phyloP scores from a whole-genome alignment of 1,140 invertebrate genomes.

The Nephila pilipes region DNA sequence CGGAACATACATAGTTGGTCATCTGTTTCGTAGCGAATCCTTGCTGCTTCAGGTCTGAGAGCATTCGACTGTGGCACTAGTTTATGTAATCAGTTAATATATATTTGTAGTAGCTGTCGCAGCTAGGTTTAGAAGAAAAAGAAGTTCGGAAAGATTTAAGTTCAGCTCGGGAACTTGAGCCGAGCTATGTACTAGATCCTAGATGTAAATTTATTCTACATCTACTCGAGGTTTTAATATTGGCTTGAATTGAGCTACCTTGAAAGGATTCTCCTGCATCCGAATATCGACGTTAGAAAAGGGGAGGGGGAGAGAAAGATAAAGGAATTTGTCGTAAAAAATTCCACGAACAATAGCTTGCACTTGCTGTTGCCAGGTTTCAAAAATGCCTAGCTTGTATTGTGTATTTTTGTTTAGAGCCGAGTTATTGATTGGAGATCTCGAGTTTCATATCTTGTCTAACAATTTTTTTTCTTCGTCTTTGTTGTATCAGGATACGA shows the following conservation, averaged over 20 bases:
- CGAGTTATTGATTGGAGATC: not conserved
- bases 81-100: constrained; percentile 51
- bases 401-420: not conserved
- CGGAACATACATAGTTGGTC: constrained; percentile 61
- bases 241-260: constrained; percentile 76
- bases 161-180: constrained; percentile 48
- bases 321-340: constrained; percentile 65
- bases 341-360: constrained; percentile 35
- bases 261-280: constrained; percentile 64
- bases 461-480: no score
- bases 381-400: not conserved
- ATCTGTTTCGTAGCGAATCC: constrained; percentile 3
- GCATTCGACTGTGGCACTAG: constrained; percentile 52
- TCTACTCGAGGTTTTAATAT: constrained; percentile 73
- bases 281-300: constrained; percentile 56
- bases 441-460: no score
- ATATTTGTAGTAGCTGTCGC: constrained; percentile 55
- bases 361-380: constrained; percentile 52
- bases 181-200: constrained; percentile 64
- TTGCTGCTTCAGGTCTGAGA: constrained; percentile 58
- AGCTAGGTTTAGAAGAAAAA: constrained; percentile 77
- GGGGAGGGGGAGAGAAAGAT: not conserved
- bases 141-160: constrained; percentile 70
- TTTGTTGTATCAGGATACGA: no score
- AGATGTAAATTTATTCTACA: constrained; percentile 71